These are phyloP conservation scores for Xenus cinereus DNA, from an alignment of 2,113 vertebrate species.

Conservation along the genomic window DNA sequence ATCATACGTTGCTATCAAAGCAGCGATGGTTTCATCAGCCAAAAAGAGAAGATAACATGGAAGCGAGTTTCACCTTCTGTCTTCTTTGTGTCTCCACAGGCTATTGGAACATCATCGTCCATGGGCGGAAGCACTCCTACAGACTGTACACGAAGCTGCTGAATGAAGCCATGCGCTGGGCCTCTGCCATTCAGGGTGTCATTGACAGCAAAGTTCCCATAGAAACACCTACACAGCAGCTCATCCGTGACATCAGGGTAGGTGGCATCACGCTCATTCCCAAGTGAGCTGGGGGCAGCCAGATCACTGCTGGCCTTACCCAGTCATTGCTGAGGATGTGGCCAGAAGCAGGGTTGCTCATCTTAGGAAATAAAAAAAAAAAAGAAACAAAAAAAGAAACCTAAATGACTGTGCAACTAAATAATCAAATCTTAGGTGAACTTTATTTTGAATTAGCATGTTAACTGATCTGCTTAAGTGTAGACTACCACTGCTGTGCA, in stretches of 20 bases:
- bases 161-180: conserved; percentile 92
- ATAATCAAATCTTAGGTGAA: neutral
- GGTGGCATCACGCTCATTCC: neutral
- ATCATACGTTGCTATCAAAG: neutral
- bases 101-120: conserved; percentile 90
- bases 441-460: neutral
- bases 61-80: neutral
- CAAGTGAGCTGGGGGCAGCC: neutral
- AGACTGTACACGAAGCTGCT: conserved; percentile 87
- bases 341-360: neutral
- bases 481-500: neutral
- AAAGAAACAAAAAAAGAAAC: neutral
- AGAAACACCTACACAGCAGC: conserved; percentile 91
- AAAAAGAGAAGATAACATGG: neutral
- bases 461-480: neutral
- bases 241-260: conserved; percentile 92
- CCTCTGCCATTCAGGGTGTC: conserved; percentile 86
- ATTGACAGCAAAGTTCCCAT: conserved; percentile 91
- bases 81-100: conserved; percentile 68
- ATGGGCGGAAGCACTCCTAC: conserved; percentile 89
- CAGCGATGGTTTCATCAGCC: neutral
- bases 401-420: neutral
- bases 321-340: neutral
- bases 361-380: neutral
- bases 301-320: neutral